Evolutionary conservation across 2,888 invertebrate genomes (phyloP), one percentile per base, ranked within the genome.

Genomic region (Apoda limacodes): DNA sequence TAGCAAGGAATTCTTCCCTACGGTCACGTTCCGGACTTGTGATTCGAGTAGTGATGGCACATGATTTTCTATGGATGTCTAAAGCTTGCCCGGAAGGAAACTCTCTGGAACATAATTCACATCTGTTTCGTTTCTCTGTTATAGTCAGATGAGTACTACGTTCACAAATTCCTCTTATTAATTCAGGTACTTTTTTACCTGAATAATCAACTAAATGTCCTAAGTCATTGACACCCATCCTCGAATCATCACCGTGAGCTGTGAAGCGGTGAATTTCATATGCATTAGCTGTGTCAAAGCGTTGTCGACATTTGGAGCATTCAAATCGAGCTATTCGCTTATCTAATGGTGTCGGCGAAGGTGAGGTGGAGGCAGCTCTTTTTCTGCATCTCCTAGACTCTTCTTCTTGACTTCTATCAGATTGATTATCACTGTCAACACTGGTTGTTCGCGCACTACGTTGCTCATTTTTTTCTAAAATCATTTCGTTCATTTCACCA

Each of bases 191-290:
- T 57, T 93, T 93, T 45, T 86, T 85, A 35, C 85, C 86, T 0
- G 92, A 88, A 55, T 92, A 93, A 54, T 92, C 92, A n/a, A 89
- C 84, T 55, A 88, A 90, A 2, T 87, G n/a, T n/a, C n/a, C 86
- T 31, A 88, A 69, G 60, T 92, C 90, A 43, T 86, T 84, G 59
- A 88, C 89, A 9, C 88, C 88, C 2, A 85, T 67, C 24, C 88
- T 83, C 1, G 82, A 71, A 38, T 84, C 84, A 43, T 78, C 76
- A 5, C 70, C 65, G 45, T 90, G 90, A 1, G 78, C 83, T 44
- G 85, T 84, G 50, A 83, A 85, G 23, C 85, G 83, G 60, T 93
- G 93, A 20, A 87, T 76, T 47, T 88, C 88, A 38, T 90, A 82
- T 4, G 87, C 84, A 35, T 88, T 86, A 40, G 88, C 85, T 23